Conservation (phyloP, 2,113 vertebrate genomes). For the Tyrannus savana region DNA sequence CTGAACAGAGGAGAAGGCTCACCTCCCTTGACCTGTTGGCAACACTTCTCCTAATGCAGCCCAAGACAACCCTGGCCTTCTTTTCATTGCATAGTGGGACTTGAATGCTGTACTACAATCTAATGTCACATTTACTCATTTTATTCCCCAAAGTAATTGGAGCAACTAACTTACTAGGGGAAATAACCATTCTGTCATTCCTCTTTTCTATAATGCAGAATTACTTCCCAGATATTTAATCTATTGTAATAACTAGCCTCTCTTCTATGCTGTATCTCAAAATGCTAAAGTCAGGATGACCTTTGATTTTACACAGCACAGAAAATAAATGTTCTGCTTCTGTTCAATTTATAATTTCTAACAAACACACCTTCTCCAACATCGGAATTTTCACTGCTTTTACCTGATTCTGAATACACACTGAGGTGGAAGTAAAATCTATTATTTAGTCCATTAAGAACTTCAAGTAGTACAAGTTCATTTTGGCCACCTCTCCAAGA, state of each 20-base stretch:
- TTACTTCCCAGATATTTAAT: not conserved
- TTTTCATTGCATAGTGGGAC: not conserved
- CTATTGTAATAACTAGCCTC: not conserved
- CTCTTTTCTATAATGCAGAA: not conserved
- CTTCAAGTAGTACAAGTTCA: conserved; percentile 66
- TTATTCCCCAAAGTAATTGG: not conserved
- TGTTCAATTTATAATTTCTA: not conserved
- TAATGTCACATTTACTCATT: not conserved
- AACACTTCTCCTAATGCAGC: not conserved
- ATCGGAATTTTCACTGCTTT: not conserved
- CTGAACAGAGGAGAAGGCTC: not conserved
- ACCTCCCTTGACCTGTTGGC: not conserved
- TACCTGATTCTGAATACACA: conserved; percentile 44
- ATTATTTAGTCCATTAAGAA: conserved; percentile 58
- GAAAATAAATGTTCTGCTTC: not conserved
- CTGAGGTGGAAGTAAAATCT: conserved; percentile 45
- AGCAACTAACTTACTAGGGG: not conserved
- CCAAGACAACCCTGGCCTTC: not conserved
- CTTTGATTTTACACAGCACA: not conserved
- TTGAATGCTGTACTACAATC: not conserved
- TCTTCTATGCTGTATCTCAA: not conserved
- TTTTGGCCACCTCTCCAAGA: conserved; percentile 69
- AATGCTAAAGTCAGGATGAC: not conserved
- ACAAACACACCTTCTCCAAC: not conserved
- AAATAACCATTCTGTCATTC: not conserved